These are phyloP conservation scores for Probaryconus sp. DNA, from an alignment of 1,140 invertebrate species.

Conservation along the genomic window DNA sequence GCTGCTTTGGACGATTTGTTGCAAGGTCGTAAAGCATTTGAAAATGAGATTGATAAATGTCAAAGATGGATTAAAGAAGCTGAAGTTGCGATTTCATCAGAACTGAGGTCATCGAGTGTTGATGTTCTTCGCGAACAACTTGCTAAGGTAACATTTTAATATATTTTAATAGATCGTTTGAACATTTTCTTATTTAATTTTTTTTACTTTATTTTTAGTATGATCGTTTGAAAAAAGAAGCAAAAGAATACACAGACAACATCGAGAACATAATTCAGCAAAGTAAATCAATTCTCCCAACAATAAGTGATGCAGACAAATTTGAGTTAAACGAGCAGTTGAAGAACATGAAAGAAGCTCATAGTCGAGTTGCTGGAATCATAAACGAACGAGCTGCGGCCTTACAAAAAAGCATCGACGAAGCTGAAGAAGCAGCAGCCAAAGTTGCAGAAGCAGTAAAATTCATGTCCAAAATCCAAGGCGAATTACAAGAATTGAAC, in stretches of 20 bases:
- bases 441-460: slow-evolving; percentile 88
- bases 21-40: slow-evolving; percentile 87
- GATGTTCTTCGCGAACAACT: slow-evolving; percentile 91
- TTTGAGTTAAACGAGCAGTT: slow-evolving; percentile 88
- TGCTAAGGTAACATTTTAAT: slow-evolving; percentile 79
- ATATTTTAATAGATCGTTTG: slow-evolving; percentile 16
- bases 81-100: slow-evolving; percentile 89
- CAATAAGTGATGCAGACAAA: slow-evolving; percentile 91
- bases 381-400: slow-evolving; percentile 87
- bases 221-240: slow-evolving; percentile 87
- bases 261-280: slow-evolving; percentile 87
- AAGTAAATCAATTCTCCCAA: slow-evolving; percentile 87
- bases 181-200: neutral
- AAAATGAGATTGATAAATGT: slow-evolving; percentile 87
- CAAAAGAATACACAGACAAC: slow-evolving; percentile 83
- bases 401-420: slow-evolving; percentile 86
- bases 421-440: slow-evolving; percentile 87
- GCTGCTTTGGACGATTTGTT: slow-evolving; percentile 85
- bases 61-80: slow-evolving; percentile 92
- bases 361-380: slow-evolving; percentile 84
- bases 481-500: slow-evolving; percentile 88
- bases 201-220: slow-evolving; percentile 79
- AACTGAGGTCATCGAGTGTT: slow-evolving; percentile 86
- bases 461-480: slow-evolving; percentile 88
- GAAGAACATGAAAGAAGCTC: slow-evolving; percentile 86